Evolutionary conservation across 2,888 invertebrate species (phyloP), one percentile per base, ranked within the genome.

Genomic region (Stratiomys singularior): DNA sequence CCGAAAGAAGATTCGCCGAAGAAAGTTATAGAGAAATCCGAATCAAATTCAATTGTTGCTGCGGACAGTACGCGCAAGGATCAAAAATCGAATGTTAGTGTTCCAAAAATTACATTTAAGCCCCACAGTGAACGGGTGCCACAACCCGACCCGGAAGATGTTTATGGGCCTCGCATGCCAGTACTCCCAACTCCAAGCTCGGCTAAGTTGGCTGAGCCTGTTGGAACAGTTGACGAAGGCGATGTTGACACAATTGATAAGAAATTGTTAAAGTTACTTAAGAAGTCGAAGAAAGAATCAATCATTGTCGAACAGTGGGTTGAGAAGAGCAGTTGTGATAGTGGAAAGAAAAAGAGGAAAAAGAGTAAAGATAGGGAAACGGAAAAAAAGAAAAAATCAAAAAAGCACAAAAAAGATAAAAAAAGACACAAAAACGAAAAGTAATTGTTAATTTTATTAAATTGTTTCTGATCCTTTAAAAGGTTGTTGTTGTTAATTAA

Each of bases 81-180:
- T 5, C 4, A 56, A 11, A 60, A 69, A 69, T 46, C 21, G 11
- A 58, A 52, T 23, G 11, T 1, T 15, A 37, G 0, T 9, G 27
- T 13, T 18, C n/a, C 37, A 66, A 77, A 52, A 52, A 77, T 77
- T n/a, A 23, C 27, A 1, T 66, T 67, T 21, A 77, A 69, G n/a
- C 18, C 69, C 4, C 27, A 60, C 2, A 56, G 28, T 58, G 58
- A 77, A 56, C 30, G 69, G 44, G 37, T 60, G 52, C 5, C 44
- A 28, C 15, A 52, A 11, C 4, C 15, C 1, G 52, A 21, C 11
- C 30, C 52, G 18, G 69, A 63, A 15, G 79, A 82, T 18, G 47
- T 81, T 0, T 85, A 86, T 79, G 86, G 86, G 0, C 86, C 86
- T 2, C 82, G 81, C 76, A 18, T 85, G 21, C 85, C 85, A 0